These are phyloP conservation scores for Columbina picui DNA, from an alignment of 2,113 vertebrate genomes.

Conservation along the genomic window DNA sequence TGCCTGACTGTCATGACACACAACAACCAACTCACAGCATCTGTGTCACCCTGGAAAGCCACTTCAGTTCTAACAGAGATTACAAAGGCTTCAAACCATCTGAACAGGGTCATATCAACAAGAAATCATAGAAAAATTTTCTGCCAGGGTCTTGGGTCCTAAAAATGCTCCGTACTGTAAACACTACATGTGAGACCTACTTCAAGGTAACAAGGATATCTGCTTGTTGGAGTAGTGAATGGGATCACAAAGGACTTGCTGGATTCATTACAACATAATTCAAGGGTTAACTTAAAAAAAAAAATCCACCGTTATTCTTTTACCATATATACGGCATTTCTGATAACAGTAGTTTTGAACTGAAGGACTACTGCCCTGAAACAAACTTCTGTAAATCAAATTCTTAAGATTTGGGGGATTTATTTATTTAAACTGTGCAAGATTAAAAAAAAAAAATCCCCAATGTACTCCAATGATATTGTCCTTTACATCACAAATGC, in stretches of 20 bases:
- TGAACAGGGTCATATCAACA: background rate
- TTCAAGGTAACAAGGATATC: background rate
- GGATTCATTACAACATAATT: background rate
- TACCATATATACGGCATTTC: background rate
- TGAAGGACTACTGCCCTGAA: background rate
- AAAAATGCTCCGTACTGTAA: background rate
- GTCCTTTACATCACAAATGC: conserved; percentile 11
- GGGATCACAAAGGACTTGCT: background rate
- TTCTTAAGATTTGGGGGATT: background rate
- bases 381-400: background rate
- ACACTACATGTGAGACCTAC: background rate
- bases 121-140: background rate
- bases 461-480: background rate
- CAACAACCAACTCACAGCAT: fast-evolving
- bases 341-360: background rate
- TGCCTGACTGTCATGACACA: background rate
- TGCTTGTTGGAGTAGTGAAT: background rate
- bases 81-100: background rate
- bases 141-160: background rate
- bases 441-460: background rate
- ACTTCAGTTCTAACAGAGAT: background rate
- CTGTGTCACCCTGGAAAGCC: background rate
- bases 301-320: background rate
- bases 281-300: background rate
- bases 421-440: background rate